Percentiles rank a stretch among this genome's conserved stretches.
These are phyloP conservation scores for Naja naja DNA, from an alignment of 2,113 vertebrate species.

Conservation along the genomic window DNA sequence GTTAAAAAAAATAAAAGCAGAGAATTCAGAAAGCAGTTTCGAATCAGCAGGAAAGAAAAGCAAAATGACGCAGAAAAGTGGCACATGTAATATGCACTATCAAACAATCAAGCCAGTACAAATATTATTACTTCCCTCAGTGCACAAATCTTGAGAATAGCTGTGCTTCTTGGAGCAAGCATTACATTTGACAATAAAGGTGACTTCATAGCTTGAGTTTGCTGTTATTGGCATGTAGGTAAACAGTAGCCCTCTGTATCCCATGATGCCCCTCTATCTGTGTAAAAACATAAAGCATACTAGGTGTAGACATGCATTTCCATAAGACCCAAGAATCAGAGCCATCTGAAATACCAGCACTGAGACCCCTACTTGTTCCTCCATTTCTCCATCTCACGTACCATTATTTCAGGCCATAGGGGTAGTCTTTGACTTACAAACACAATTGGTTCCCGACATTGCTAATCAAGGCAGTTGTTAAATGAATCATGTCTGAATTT, in stretches of 20 bases:
- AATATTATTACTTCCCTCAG: neutral
- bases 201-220: neutral
- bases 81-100: neutral
- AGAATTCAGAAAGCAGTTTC: neutral
- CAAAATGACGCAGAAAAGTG: neutral
- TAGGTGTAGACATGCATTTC: neutral
- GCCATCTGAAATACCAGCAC: neutral
- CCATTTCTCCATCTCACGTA: neutral
- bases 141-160: neutral
- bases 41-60: neutral
- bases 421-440: neutral
- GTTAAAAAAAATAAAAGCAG: neutral
- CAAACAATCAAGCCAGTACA: neutral
- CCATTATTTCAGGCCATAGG: neutral
- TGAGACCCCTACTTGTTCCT: neutral
- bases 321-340: neutral
- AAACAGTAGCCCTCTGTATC: neutral
- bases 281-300: neutral
- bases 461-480: neutral
- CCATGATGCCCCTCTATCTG: neutral
- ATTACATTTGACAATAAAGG: neutral
- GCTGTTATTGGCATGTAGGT: neutral
- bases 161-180: neutral
- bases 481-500: neutral
- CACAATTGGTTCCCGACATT: neutral